These are phyloP conservation scores for Volucella bombylans DNA, from an alignment of 2,888 invertebrate species.

Conservation along the genomic window DNA sequence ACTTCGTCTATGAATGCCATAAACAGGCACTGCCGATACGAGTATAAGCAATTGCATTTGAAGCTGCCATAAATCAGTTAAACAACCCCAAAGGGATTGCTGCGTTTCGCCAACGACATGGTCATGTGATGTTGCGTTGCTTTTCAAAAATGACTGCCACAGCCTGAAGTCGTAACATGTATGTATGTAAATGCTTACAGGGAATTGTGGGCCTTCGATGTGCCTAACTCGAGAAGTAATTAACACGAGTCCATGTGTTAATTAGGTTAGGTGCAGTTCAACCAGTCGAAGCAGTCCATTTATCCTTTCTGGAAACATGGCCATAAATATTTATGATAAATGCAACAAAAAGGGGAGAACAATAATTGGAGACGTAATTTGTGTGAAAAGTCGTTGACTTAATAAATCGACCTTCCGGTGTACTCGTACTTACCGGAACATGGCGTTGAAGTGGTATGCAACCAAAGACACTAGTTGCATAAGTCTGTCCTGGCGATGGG, in stretches of 20 bases:
- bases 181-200: conserved; percentile 32
- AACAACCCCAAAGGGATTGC: conserved; percentile 60
- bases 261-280: conserved; percentile 59
- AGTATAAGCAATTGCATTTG: conserved; percentile 67
- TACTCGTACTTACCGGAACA: not conserved
- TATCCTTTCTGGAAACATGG: conserved; percentile 1
- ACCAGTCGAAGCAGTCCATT: conserved; percentile 27
- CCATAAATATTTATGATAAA: conserved; percentile 61
- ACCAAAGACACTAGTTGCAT: conserved; percentile 39
- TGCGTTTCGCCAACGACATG: conserved; percentile 35
- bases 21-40: conserved; percentile 4
- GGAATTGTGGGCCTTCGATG: conserved; percentile 25
- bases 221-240: conserved; percentile 46
- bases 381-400: conserved; percentile 46
- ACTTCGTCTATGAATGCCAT: conserved; percentile 17
- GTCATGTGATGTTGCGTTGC: conserved; percentile 36
- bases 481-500: conserved; percentile 3
- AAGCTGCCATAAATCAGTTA: conserved; percentile 66
- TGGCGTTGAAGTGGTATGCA: conserved; percentile 32
- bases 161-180: conserved; percentile 30
- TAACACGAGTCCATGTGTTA: conserved; percentile 67
- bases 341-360: conserved; percentile 33
- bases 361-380: conserved; percentile 52
- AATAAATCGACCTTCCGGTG: conserved; percentile 56
- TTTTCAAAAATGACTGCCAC: conserved; percentile 65